A percentile compares a stretch with the other conserved stretches of the same genome.
phyloP scores from a whole-genome alignment of 2,113 vertebrate species.

The Alces alces region DNA sequence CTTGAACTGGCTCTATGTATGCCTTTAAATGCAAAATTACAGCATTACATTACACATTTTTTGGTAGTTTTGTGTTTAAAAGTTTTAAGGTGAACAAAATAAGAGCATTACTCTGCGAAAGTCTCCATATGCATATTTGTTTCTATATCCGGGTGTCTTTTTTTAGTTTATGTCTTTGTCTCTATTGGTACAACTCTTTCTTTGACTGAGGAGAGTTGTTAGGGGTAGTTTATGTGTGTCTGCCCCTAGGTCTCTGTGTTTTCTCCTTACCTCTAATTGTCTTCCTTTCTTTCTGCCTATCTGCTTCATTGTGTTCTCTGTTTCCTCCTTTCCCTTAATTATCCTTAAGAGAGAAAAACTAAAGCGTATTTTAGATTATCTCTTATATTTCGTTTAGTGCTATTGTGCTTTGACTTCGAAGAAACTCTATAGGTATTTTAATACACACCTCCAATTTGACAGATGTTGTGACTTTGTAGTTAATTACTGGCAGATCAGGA shows the following conservation, averaged over 20 bases:
- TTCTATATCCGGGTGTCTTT: neutral
- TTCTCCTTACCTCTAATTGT: neutral
- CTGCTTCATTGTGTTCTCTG: neutral
- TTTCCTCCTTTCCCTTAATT: neutral
- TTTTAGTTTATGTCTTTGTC: neutral
- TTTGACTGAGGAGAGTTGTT: neutral
- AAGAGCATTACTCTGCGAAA: neutral
- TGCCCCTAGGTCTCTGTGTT: neutral
- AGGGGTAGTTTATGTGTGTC: neutral
- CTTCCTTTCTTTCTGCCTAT: neutral
- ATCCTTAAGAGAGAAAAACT: neutral
- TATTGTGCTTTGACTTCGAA: neutral
- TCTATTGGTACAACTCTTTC: neutral
- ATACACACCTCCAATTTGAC: neutral
- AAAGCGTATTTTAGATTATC: neutral
- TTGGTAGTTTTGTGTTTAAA: neutral
- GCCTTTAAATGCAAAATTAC: neutral
- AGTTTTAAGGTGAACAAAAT: constrained; percentile 26
- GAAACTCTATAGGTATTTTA: neutral
- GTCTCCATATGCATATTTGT: neutral
- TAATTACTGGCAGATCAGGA: neutral
- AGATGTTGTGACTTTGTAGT: neutral
- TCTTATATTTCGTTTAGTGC: neutral
- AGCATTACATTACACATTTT: neutral
- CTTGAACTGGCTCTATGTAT: neutral